These are phyloP conservation scores for Meliscaeva auricollis DNA, from an alignment of 2,888 invertebrate genomes.

Conservation along the genomic window DNA sequence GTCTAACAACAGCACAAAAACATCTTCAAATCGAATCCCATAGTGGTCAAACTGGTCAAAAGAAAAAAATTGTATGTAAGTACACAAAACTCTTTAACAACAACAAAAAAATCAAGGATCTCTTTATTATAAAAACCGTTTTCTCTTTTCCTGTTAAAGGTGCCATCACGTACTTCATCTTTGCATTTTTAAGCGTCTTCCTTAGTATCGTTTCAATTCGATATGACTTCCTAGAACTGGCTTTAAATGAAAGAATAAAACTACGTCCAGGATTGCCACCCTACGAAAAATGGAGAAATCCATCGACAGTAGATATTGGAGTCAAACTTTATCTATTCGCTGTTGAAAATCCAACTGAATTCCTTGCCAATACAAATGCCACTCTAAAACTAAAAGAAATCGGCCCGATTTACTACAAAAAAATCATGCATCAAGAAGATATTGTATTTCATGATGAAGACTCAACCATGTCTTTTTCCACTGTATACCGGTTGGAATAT, in stretches of 20 bases:
- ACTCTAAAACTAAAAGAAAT: conserved; percentile 89
- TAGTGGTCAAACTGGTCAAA: conserved; percentile 7
- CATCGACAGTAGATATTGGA: conserved; percentile 20
- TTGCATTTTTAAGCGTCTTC: conserved; percentile 37
- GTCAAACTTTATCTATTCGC: conserved; percentile 89
- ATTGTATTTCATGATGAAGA: conserved; percentile 73
- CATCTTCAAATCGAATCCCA: conserved; percentile 40
- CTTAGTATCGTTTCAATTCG: conserved; percentile 39
- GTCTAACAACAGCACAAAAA: conserved; percentile 47
- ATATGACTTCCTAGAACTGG: conserved; percentile 55
- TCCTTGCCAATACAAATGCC: conserved; percentile 86
- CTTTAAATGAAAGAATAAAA: conserved; percentile 63
- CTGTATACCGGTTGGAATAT: conserved; percentile 78
- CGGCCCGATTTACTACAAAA: conserved; percentile 85
- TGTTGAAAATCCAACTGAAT: conserved; percentile 90
- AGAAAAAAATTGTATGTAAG: conserved; percentile 43
- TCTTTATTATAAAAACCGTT: neutral
- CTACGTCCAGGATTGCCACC: conserved; percentile 68
- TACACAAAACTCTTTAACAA: neutral
- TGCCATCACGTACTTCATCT: conserved; percentile 24
- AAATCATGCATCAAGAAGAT: conserved; percentile 61
- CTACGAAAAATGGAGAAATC: conserved; percentile 61
- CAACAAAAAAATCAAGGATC: neutral
- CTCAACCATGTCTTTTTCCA: conserved; percentile 84
- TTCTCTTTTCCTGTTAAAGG: conserved; percentile 7